Conservation (phyloP, 1,140 invertebrate species). For the Bombus impatiens region DNA sequence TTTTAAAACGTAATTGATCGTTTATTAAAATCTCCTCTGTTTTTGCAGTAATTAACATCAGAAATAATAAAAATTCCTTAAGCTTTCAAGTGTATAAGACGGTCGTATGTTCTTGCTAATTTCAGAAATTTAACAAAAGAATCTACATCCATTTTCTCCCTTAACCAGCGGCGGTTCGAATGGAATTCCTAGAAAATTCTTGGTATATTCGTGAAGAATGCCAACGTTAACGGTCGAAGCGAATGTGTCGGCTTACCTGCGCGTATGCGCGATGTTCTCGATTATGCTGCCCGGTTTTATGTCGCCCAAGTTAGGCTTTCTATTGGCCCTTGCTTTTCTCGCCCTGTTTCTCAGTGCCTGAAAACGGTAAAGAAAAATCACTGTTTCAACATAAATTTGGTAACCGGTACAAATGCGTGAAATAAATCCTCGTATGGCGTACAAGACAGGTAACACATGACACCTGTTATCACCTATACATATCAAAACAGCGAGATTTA, state of each 20-base stretch:
- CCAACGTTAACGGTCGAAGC: neutral
- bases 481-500: constrained; percentile 33
- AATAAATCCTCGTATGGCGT: constrained; percentile 43
- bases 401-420: neutral
- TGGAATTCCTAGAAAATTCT: constrained; percentile 4
- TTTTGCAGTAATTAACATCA: neutral
- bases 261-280: constrained; percentile 93
- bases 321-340: constrained; percentile 88
- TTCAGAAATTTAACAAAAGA: constrained; percentile 4
- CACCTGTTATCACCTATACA: constrained; percentile 33
- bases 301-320: constrained; percentile 88
- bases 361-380: constrained; percentile 60
- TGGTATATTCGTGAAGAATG: neutral
- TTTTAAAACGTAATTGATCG: neutral
- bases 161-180: neutral
- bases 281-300: constrained; percentile 92
- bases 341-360: constrained; percentile 92
- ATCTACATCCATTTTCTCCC: neutral
- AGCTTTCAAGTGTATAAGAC: neutral
- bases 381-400: constrained; percentile 43
- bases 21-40: neutral
- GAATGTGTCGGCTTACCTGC: constrained; percentile 78
- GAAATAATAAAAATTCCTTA: neutral
- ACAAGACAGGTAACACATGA: constrained; percentile 1
- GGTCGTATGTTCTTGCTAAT: neutral